Evolutionary conservation across 2,888 invertebrate species (phyloP).

Genomic region (Rhagonycha fulva): DNA sequence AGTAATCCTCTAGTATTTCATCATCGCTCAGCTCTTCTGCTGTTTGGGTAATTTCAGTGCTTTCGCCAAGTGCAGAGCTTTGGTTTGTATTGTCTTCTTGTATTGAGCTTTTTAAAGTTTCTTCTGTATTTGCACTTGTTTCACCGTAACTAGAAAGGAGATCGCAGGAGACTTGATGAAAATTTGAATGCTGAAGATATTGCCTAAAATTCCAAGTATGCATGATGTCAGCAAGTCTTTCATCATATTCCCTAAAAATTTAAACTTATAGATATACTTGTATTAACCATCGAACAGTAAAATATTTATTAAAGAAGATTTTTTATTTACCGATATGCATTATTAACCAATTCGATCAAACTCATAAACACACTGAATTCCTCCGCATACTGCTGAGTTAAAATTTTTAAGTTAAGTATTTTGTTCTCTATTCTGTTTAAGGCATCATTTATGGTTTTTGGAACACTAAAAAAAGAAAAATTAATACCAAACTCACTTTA

Average conservation of each 20-base stretch:
- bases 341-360: neutral
- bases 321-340: neutral
- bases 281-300: too few species aligned
- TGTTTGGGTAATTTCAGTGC: fast-evolving
- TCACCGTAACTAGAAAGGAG: neutral
- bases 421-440: too few species aligned
- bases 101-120: neutral
- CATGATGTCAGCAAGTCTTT: neutral
- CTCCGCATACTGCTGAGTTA: neutral
- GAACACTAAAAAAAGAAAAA: too few species aligned
- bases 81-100: neutral
- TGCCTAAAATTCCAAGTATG: neutral
- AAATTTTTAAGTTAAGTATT: too few species aligned
- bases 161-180: neutral
- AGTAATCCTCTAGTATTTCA: neutral
- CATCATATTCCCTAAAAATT: neutral
- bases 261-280: neutral
- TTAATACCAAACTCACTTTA: too few species aligned
- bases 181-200: neutral
- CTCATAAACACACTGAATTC: neutral
- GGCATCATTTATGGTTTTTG: too few species aligned
- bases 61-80: neutral
- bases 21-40: neutral
- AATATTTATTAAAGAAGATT: neutral
- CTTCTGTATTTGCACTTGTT: neutral